Evolutionary conservation across 2,888 invertebrate genomes (phyloP), one percentile per base, ranked within the genome.

Genomic region (Dysmachus trigonus): DNA sequence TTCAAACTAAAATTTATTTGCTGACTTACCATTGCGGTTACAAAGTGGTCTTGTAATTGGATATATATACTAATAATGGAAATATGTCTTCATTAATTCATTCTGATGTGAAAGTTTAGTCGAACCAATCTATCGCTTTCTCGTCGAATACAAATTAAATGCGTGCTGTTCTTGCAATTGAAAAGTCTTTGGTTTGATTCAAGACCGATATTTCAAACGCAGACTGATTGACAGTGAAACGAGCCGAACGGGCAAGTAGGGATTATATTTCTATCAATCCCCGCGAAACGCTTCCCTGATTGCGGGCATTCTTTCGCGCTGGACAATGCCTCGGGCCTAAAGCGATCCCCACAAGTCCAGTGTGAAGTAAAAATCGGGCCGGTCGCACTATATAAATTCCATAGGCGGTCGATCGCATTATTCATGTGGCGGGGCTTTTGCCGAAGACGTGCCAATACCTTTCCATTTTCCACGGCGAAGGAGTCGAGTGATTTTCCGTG

Each of bases 371-470:
- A 77, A 77, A 77, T 30, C 77, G 47, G 27, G 1, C 22, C 18
- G 33, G 35, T 38, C 38, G 38, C 77, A 22, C 22, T 41, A 47
- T 27, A 41, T 41, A 77, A 77, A 47, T 77, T 77, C 30, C 77
- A 15, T 10, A 77, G 41, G 77, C 47, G n/a, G 27, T 15, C n/a
- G 1, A 4, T 77, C 77, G 51, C 47, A 77, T 77, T 77, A 77
- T 77, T 77, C 77, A 77, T 77, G 27, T 47, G 62, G 22, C 62
- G 27, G 53, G 27, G 0, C 38, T 35, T 76, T 76, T 76, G 22
- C 77, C 27, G n/a, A 77, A 77, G 77, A 77, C 77, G 47, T 77
- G 77, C 77, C 77, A 77, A 41, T 41, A 77, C 27, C 47, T 77
- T 47, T 47, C n/a, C 30, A 47, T 47, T 22, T 47, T 38, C 22